Base-by-base conservation (phyloP, 2,888 invertebrate genomes). In the Branchellion lobata region DNA sequence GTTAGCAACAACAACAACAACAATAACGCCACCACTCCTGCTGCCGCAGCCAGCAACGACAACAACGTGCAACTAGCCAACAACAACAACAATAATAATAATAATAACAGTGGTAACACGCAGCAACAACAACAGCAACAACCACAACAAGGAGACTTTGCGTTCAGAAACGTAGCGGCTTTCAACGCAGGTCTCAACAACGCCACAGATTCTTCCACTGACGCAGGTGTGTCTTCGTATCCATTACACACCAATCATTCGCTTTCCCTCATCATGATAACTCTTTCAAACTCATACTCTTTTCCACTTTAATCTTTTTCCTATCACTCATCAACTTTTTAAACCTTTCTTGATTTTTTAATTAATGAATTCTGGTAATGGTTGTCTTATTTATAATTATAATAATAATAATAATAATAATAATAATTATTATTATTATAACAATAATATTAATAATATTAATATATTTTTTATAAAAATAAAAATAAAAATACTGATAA, bases 71-170 rank as follows among this genome's bases (percentile, higher is more conserved):
- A 47, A 18, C 8, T 14, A 8, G 18, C 8, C 51, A 74, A 31
- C 74, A 74, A 40, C 29, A 47, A 18, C 36, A 72, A 74, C 29
- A n/a, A 36, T 3, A 33, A 72, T 1, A 34, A 24, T 18, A 5
- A 8, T 5, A 3, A 3, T 57, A 5, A 73, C 40, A 5, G 1
- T 36, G 27, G 24, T 36, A 33, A 73, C 73, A 36, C 21, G 21
- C 5, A 5, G 5, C 61, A 57, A 57, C 61, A 57, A 57, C 61
- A 57, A 57, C 24, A 69, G 36, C 29, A 1, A n/a, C 24, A 33
- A 72, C 61, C 5, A 57, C 61, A 57, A 24, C 61, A 57, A n/a
- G 61, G 61, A 14, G 61, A 57, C 5, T 57, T 57, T n/a, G 21
- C 61, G 3, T 57, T 57, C 61, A 57, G 61, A 57, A 57, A 57